phyloP scores from a whole-genome alignment of 2,113 vertebrate species.

The Sakesphorus luctuosus region DNA sequence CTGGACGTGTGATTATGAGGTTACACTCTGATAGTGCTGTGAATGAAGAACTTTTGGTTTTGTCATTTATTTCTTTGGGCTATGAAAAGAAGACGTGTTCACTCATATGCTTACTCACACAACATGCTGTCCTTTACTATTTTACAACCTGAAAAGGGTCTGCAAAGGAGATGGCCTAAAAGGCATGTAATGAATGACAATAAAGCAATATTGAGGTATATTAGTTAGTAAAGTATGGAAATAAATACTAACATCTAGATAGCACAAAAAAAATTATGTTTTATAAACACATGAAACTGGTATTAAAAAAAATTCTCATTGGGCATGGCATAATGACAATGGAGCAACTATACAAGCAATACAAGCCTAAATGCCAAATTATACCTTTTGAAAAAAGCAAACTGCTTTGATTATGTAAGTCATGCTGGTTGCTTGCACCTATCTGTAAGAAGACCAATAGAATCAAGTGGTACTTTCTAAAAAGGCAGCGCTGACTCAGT shows the following conservation, averaged over 20 bases:
- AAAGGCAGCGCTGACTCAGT: background rate
- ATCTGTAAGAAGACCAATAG: background rate
- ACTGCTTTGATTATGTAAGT: background rate
- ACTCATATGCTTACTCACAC: background rate
- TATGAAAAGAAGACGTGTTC: background rate
- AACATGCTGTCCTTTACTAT: background rate
- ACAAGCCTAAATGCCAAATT: background rate
- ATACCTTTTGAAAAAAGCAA: background rate
- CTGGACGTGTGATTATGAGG: background rate
- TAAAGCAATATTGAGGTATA: background rate
- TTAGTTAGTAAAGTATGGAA: background rate
- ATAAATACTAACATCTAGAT: background rate
- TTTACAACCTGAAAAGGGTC: background rate
- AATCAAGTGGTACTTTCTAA: background rate
- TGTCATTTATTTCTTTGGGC: background rate
- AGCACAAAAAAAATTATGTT: background rate
- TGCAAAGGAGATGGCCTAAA: background rate
- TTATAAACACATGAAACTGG: background rate
- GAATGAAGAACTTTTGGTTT: background rate
- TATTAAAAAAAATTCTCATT: background rate
- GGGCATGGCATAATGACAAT: accelerated
- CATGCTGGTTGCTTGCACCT: background rate
- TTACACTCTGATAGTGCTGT: background rate
- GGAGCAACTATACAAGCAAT: background rate
- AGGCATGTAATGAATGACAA: background rate